Percentiles rank a stretch among this genome's conserved stretches.
Evolutionary conservation across 2,888 invertebrate species (phyloP).

Genomic region (Laspeyria flexula): DNA sequence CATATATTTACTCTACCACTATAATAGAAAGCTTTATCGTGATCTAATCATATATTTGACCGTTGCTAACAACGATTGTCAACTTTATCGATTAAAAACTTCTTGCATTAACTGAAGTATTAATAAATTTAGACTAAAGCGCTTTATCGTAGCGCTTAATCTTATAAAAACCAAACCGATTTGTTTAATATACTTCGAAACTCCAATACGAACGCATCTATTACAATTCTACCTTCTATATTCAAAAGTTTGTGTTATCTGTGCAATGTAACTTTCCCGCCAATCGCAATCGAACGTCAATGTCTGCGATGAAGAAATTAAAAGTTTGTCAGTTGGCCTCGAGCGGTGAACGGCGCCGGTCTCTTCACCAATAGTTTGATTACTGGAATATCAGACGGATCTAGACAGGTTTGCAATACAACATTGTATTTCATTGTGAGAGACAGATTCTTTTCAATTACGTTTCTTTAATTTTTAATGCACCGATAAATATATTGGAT

Average conservation of each 20-base stretch:
- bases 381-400: constrained; percentile 46
- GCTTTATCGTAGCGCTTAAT: constrained; percentile 20
- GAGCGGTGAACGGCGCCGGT: constrained; percentile 72
- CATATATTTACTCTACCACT: no score
- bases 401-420: constrained; percentile 22
- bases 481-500: no score
- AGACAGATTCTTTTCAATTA: no score
- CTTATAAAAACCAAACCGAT: constrained; percentile 36
- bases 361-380: constrained; percentile 58
- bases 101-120: background rate
- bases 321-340: constrained; percentile 80
- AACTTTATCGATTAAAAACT: background rate
- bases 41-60: background rate
- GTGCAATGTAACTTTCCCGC: constrained; percentile 79
- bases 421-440: constrained; percentile 4
- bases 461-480: no score
- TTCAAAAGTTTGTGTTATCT: constrained; percentile 72
- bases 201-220: constrained; percentile 57
- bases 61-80: background rate
- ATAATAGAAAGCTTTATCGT: background rate
- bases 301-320: constrained; percentile 80
- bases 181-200: constrained; percentile 46
- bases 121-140: background rate
- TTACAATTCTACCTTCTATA: constrained; percentile 62
- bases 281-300: constrained; percentile 80